Evolutionary conservation across 2,888 invertebrate species (phyloP).

Genomic region (Brenthis daphne): DNA sequence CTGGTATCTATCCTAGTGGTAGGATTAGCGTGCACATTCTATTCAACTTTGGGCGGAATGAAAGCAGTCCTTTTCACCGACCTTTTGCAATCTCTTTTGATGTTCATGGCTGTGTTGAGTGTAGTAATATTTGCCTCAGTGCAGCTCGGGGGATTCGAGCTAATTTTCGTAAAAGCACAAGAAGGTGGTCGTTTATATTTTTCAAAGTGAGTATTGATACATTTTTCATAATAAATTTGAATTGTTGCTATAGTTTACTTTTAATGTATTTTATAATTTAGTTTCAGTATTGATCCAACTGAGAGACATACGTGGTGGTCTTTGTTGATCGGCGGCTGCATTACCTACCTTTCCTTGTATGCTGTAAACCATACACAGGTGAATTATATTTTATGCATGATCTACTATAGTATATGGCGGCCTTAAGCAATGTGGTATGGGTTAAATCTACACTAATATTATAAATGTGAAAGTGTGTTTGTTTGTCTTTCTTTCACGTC

Average conservation of each 20-base stretch:
- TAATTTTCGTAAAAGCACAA: constrained; percentile 87
- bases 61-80: constrained; percentile 95
- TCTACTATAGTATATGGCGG: not conserved
- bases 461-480: too few relatives aligned
- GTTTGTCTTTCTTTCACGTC: too few relatives aligned
- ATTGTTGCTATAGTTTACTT: not conserved
- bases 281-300: constrained; percentile 90
- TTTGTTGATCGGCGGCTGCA: constrained; percentile 89
- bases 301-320: constrained; percentile 92
- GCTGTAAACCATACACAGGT: constrained; percentile 93
- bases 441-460: too few relatives aligned
- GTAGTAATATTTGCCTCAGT: constrained; percentile 88
- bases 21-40: constrained; percentile 91
- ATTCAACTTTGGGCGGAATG: constrained; percentile 94
- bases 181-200: constrained; percentile 88
- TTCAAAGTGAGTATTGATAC: constrained; percentile 78
- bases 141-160: constrained; percentile 85
- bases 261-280: constrained; percentile 51
- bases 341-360: constrained; percentile 91
- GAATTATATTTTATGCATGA: constrained; percentile 26
- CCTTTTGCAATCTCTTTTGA: constrained; percentile 91
- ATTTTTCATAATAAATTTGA: not conserved
- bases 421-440: not conserved
- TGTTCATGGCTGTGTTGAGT: constrained; percentile 92
- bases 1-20: constrained; percentile 88